These are phyloP conservation scores for Parotia lawesii DNA, from an alignment of 2,113 vertebrate genomes.

Conservation along the genomic window DNA sequence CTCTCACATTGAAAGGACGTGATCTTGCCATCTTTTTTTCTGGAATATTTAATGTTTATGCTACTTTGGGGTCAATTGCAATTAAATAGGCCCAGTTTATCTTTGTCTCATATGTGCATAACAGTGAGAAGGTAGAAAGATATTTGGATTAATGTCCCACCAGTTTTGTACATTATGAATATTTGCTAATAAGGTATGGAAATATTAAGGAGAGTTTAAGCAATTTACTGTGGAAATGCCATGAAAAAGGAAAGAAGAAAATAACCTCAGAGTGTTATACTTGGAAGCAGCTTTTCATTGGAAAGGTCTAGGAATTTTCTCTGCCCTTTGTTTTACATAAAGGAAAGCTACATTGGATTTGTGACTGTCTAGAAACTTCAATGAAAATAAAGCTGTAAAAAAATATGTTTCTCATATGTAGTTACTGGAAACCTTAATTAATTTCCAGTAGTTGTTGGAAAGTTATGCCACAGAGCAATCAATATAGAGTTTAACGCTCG, in stretches of 20 bases:
- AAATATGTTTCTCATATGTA: background rate
- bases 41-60: background rate
- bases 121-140: background rate
- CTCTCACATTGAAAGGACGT: background rate
- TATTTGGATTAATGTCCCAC: background rate
- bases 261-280: background rate
- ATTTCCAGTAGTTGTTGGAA: background rate
- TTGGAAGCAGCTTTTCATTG: background rate
- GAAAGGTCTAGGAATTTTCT: background rate
- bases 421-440: background rate
- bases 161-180: background rate
- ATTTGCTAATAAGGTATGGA: background rate
- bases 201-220: background rate
- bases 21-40: background rate
- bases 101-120: rapidly evolving
- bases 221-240: background rate
- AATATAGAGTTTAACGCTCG: background rate
- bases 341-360: background rate
- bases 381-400: background rate
- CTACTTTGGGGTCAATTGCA: background rate
- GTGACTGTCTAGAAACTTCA: background rate
- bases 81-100: background rate
- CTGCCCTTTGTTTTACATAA: background rate
- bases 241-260: background rate
- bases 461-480: background rate